Evolutionary conservation across 2,797 vertebrate genomes (phyloP).

Genomic region (Pangasius larnaudii): DNA sequence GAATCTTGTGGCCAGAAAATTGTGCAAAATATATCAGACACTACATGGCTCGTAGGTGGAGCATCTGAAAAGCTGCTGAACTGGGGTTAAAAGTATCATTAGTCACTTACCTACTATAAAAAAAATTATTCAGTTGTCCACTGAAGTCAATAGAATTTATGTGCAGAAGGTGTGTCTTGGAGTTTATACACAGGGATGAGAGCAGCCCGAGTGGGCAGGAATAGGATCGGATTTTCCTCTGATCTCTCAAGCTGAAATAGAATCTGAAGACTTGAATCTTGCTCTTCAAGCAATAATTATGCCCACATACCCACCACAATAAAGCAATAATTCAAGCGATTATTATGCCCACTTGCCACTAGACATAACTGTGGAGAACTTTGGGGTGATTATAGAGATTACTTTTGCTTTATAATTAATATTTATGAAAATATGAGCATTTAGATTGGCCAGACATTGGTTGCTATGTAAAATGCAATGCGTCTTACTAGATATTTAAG

Average conservation of each 20-base stretch:
- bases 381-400: background rate
- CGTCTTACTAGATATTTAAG: background rate
- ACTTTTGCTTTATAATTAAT: background rate
- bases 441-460: background rate
- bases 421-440: background rate
- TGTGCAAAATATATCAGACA: background rate
- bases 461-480: background rate
- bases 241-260: background rate
- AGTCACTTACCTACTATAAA: background rate
- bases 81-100: background rate
- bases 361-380: background rate
- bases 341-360: background rate
- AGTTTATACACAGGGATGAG: background rate
- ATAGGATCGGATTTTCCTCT: background rate
- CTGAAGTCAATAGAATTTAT: background rate
- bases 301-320: background rate
- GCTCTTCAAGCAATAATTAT: constrained; percentile 3
- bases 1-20: background rate
- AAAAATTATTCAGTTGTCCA: background rate
- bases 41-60: background rate
- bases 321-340: background rate
- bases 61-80: background rate
- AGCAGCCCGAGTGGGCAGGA: background rate
- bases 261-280: constrained; percentile 5
- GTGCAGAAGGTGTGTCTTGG: background rate